A percentile compares a stretch with the other conserved stretches of the same genome.
phyloP scores from a whole-genome alignment of 1,140 invertebrate species.

The Paramacrobiotus metropolitanus region DNA sequence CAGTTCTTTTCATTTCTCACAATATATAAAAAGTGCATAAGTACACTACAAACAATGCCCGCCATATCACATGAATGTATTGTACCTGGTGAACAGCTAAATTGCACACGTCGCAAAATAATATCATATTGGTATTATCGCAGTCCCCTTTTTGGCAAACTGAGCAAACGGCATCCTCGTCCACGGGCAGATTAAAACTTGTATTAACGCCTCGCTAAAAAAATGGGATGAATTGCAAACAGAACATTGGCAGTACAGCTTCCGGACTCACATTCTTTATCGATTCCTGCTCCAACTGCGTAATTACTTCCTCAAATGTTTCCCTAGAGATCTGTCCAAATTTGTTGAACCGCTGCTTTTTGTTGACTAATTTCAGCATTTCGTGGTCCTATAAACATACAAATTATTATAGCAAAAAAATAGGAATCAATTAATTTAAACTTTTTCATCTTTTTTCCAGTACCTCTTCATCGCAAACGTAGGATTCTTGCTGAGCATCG shows the following conservation, averaged over 20 bases:
- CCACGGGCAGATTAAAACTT: constrained; percentile 33
- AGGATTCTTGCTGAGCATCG: constrained; percentile 1
- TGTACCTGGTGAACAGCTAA: constrained; percentile 70
- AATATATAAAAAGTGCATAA: neutral
- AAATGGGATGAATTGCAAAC: too few relatives aligned
- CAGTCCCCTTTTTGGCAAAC: constrained; percentile 76
- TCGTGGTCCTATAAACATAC: neutral
- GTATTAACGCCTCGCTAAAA: neutral
- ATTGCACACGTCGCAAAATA: constrained; percentile 99
- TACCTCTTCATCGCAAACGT: constrained; percentile 3
- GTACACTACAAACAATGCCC: too few relatives aligned
- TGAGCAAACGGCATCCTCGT: constrained; percentile 92
- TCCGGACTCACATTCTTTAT: neutral
- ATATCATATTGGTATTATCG: constrained; percentile 77
- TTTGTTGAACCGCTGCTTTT: neutral
- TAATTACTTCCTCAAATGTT: neutral
- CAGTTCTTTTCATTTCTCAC: neutral
- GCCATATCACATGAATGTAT: too few relatives aligned
- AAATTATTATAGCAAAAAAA: neutral
- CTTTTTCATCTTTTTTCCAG: too few relatives aligned
- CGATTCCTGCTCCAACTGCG: neutral
- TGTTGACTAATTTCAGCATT: neutral
- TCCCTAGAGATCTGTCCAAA: neutral
- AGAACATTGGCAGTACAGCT: too few relatives aligned
- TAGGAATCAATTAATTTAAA: too few relatives aligned